Percentiles rank a stretch among this genome's conserved stretches.
Evolutionary conservation across 2,888 invertebrate genomes (phyloP).

Genomic region (Cataglyphis livida): DNA sequence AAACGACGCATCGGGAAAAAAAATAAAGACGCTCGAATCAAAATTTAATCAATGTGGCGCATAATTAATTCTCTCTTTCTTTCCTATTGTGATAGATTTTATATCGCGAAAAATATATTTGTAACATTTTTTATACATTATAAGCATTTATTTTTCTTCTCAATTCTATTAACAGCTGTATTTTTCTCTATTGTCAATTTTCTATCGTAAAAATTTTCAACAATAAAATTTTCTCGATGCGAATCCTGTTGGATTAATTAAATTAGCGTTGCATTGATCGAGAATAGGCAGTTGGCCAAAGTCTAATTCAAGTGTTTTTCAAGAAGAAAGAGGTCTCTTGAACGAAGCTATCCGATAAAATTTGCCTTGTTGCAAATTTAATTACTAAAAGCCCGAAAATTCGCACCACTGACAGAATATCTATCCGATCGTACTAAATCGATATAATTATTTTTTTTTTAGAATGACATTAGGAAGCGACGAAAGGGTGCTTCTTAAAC

Average conservation of each 20-base stretch:
- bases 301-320: slow-evolving; percentile 7
- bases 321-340: background rate
- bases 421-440: slow-evolving; percentile 12
- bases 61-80: background rate
- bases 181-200: background rate
- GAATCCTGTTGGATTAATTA: background rate
- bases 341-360: background rate
- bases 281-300: background rate
- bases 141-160: background rate
- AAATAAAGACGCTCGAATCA: background rate
- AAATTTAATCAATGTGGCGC: background rate
- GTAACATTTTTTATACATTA: background rate
- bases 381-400: slow-evolving; percentile 34
- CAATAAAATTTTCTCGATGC: background rate
- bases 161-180: background rate
- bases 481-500: slow-evolving; percentile 1
- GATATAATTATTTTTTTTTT: slow-evolving; percentile 6
- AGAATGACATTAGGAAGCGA: background rate
- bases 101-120: background rate
- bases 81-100: background rate
- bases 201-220: background rate
- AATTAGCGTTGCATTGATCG: background rate
- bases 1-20: slow-evolving; percentile 21
- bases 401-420: background rate
- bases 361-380: slow-evolving; percentile 24